Base-by-base conservation (phyloP, 2,888 invertebrate species). In the Neocrepidodera transversa region DNA sequence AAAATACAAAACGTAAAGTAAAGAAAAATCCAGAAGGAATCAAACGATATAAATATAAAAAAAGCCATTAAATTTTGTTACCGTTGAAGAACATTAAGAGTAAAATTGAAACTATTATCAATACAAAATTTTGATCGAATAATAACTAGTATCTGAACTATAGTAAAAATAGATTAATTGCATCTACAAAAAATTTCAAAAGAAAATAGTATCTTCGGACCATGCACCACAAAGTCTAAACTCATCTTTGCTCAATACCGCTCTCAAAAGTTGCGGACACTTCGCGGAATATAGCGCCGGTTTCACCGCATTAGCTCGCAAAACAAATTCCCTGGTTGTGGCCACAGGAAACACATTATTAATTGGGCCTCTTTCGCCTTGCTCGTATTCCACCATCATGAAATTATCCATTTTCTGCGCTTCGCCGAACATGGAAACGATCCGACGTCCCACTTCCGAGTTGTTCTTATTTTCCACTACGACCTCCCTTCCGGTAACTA, bases 221-320 rank as follows among this genome's bases (percentile, higher is more conserved):
- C 92, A 92, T n/a, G 91, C 91, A 2, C 91, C 92, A 54, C 88
- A 88, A 43, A 93, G 78, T 64, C 91, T 81, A 72, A 91, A 86
- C 63, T 88, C 86, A 48, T 89, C 86, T 35, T 85, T 83, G 58
- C 84, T 84, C 10, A 92, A 78, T 63, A 89, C 84, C 10, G 88
- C 90, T 65, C 89, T 86, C 78, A 91, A 81, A 68, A 88, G 82
- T 71, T 90, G 90, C 1, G 89, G 87, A 49, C 85, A 82, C 36
- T 82, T 79, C 6, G 82, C 80, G 0, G 88, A 88, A 66, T 84
- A 83, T 0, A 83, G 80, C 8, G 86, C 83, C 2, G 89, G 89
- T 53, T 86, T 78, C 1, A 84, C 82, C 14, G 85, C 83, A 38
- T 81, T 74, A 1, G 85, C 82, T 18, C 88, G 81, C 66, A 90